These are phyloP conservation scores for Zoroaster sp. DNA, from an alignment of 53 echinoderm and acorn worm genomes.

Conservation along the genomic window DNA sequence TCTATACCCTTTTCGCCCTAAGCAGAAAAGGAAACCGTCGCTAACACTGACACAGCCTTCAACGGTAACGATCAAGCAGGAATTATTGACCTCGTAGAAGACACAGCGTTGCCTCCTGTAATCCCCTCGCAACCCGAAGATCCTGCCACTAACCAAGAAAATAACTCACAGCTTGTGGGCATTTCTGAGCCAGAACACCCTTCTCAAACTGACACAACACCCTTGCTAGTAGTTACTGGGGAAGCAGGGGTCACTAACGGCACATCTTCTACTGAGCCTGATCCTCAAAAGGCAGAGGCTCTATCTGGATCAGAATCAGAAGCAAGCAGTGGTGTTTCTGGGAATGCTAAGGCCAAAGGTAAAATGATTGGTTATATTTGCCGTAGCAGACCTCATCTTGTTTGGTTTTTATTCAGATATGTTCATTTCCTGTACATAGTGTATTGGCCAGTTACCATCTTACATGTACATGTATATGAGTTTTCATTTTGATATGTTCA, in stretches of 20 bases:
- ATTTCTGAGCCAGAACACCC: not conserved
- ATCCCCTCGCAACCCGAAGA: not conserved
- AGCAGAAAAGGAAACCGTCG: conserved; percentile 19
- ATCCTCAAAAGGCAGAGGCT: not conserved
- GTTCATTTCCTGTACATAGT: too few species aligned
- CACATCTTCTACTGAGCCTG: not conserved
- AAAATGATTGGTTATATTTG: too few species aligned
- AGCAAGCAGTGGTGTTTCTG: not conserved
- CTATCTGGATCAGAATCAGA: not conserved
- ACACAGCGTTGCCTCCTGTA: not conserved
- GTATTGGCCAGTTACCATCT: too few species aligned
- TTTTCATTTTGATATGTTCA: too few species aligned
- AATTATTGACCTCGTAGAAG: not conserved
- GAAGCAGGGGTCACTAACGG: not conserved
- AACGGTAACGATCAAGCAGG: not conserved
- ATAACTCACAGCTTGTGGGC: too few species aligned
- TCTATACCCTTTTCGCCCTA: not conserved
- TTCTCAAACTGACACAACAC: not conserved
- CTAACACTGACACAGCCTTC: not conserved
- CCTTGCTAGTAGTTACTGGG: conserved; percentile 7
- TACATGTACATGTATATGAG: too few species aligned
- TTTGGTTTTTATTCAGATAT: too few species aligned
- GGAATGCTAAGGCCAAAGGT: conserved; percentile 11
- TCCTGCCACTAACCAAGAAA: not conserved
- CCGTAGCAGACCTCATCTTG: too few species aligned